Evolutionary conservation across 2,113 vertebrate genomes (phyloP).

Genomic region (Poeciliopsis occidentalis): DNA sequence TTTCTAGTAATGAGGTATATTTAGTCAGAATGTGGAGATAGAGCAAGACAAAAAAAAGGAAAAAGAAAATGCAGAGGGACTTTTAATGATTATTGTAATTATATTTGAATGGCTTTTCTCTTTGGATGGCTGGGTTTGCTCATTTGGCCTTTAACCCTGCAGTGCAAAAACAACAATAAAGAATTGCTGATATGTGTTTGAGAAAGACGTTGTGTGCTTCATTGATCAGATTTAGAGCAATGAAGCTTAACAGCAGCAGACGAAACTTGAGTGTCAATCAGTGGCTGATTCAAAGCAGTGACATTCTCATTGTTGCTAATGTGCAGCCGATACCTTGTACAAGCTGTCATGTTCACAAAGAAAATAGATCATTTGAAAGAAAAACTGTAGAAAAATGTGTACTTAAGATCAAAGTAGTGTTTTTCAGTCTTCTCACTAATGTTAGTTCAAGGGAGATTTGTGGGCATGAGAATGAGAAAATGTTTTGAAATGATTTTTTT

Average conservation of each 20-base stretch:
- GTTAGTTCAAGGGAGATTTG: too few relatives aligned
- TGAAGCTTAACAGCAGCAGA: constrained; percentile 38
- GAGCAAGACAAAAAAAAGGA: constrained; percentile 5
- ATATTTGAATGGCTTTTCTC: neutral
- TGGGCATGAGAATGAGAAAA: too few relatives aligned
- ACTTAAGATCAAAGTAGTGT: neutral
- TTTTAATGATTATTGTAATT: constrained; percentile 5
- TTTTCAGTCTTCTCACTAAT: neutral
- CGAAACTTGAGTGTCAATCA: constrained; percentile 41
- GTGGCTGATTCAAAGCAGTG: constrained; percentile 6
- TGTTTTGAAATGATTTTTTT: too few relatives aligned
- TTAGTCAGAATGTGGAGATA: constrained; percentile 1
- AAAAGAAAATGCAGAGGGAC: neutral
- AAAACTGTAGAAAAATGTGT: neutral
- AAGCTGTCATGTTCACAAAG: neutral
- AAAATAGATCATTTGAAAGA: constrained; percentile 19
- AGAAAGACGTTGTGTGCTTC: constrained; percentile 2
- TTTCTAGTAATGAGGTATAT: constrained; percentile 25
- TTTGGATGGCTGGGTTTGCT: constrained; percentile 3
- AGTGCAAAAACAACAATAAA: constrained; percentile 17
- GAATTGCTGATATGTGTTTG: constrained; percentile 6
- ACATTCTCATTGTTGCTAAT: constrained; percentile 26
- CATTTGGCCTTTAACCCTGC: constrained; percentile 33
- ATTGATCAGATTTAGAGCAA: constrained; percentile 58
- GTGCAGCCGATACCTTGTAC: neutral